Conservation (phyloP, 2,797 vertebrate species). For the Oceanodroma leucorhoa region DNA sequence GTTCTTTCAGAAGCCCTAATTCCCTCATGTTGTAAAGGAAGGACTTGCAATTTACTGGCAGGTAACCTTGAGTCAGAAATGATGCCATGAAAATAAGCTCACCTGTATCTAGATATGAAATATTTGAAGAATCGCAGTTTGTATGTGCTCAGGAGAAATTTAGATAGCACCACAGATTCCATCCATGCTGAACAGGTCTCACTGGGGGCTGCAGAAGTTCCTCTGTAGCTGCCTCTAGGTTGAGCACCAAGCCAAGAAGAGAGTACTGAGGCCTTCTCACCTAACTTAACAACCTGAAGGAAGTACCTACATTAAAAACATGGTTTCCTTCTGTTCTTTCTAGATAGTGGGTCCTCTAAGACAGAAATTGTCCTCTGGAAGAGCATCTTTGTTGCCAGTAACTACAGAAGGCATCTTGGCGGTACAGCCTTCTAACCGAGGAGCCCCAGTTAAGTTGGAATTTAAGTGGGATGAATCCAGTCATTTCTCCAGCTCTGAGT, state of each 20-base stretch:
- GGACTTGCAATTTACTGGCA: neutral
- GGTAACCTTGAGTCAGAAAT: neutral
- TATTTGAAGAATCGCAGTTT: neutral
- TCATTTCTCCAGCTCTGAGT: neutral
- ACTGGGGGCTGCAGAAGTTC: neutral
- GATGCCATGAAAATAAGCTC: neutral
- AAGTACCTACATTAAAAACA: neutral
- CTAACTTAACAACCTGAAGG: neutral
- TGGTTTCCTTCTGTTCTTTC: neutral
- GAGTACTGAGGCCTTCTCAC: neutral
- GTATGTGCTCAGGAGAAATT: neutral
- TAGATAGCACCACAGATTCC: neutral
- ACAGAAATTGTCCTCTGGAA: neutral
- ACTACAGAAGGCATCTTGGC: neutral
- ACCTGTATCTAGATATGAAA: neutral
- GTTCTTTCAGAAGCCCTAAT: neutral
- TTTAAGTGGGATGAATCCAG: neutral
- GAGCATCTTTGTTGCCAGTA: neutral
- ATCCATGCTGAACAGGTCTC: neutral
- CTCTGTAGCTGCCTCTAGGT: neutral
- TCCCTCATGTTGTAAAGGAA: neutral
- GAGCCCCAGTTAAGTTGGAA: neutral
- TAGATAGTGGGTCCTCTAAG: neutral
- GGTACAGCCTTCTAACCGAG: neutral
- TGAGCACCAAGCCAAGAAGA: neutral